A percentile compares a stretch with the other conserved stretches of the same genome.
phyloP scores from a whole-genome alignment of 2,113 vertebrate genomes.

The Plestiodon gilberti region DNA sequence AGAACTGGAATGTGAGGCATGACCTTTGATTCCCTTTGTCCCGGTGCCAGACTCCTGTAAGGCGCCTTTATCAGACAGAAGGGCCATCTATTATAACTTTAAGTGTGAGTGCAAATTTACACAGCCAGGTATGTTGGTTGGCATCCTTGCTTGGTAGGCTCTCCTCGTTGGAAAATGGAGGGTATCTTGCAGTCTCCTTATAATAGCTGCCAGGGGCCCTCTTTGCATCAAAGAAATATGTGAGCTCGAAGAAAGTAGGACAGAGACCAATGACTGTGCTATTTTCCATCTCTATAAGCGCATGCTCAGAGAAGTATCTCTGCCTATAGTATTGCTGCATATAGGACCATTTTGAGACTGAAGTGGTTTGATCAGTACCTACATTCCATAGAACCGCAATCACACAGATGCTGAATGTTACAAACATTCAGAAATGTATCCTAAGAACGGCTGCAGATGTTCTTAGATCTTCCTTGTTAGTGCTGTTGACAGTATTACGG shows the following conservation, averaged over 20 bases:
- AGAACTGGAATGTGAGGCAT: constrained; percentile 72
- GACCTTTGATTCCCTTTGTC: constrained; percentile 69
- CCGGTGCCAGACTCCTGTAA: constrained; percentile 68
- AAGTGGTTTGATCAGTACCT: accelerated
- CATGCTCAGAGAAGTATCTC: constrained; percentile 20
- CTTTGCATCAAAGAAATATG: constrained; percentile 66
- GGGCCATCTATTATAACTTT: constrained; percentile 53
- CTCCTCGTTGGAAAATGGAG: constrained; percentile 29
- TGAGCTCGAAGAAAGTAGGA: constrained; percentile 27
- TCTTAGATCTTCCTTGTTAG: background rate
- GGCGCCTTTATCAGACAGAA: constrained; percentile 66
- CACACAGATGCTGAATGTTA: background rate
- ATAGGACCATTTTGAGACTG: constrained; percentile 1
- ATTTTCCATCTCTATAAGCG: constrained; percentile 41
- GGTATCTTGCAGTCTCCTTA: constrained; percentile 65
- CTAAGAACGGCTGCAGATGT: background rate
- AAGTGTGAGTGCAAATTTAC: constrained; percentile 73
- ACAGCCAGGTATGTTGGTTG: constrained; percentile 46
- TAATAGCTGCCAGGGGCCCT: constrained; percentile 51
- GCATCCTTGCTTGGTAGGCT: constrained; percentile 63
- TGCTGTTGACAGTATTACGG: background rate
- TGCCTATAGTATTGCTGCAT: background rate
- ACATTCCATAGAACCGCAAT: background rate
- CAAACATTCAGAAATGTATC: background rate
- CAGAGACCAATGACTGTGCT: constrained; percentile 50